Conservation (phyloP, 2,113 vertebrate genomes). For the Hippocampus abdominalis region DNA sequence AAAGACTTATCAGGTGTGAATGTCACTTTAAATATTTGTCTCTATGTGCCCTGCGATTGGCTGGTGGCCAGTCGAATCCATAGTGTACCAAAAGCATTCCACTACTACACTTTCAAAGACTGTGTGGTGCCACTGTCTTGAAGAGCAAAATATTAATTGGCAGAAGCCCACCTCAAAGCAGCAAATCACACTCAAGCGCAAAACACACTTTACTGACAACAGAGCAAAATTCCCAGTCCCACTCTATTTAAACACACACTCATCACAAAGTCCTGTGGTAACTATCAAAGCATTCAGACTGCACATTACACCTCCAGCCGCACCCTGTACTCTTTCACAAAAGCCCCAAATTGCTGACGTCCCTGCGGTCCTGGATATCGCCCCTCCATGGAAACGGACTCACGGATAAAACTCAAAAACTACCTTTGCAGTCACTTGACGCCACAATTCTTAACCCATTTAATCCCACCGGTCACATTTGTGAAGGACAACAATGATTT, state of each 20-base stretch:
- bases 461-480: no score
- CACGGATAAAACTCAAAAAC: not conserved
- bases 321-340: constrained; percentile 3
- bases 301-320: constrained; percentile 4
- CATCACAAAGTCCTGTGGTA: not conserved
- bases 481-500: no score
- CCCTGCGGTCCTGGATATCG: no score
- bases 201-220: constrained; percentile 9
- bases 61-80: no score
- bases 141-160: not conserved
- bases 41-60: no score
- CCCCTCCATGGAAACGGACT: not conserved
- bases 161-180: constrained; percentile 9
- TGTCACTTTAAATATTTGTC: no score
- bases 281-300: constrained; percentile 12
- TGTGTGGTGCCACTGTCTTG: constrained; percentile 17
- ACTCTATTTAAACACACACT: not conserved
- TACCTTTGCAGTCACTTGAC: not conserved
- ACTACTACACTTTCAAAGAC: not conserved
- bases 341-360: constrained; percentile 2
- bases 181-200: constrained; percentile 8
- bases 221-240: constrained; percentile 3
- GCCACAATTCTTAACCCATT: no score
- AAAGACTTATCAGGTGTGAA: no score
- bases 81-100: not conserved